These are phyloP conservation scores for Gymnothorax reevesii DNA, from an alignment of 2,797 vertebrate genomes.

Conservation along the genomic window DNA sequence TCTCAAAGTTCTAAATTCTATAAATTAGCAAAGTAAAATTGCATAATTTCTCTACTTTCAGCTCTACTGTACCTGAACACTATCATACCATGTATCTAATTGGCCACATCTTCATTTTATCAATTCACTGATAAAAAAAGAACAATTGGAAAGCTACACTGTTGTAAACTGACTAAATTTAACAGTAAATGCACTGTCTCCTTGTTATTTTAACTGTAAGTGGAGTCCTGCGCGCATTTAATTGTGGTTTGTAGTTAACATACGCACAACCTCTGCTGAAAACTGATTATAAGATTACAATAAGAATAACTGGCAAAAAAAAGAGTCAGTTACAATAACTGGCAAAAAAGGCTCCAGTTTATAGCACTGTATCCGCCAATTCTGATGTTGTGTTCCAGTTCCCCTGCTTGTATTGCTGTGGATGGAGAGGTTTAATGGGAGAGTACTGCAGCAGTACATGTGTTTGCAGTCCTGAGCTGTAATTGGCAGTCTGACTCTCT, in stretches of 20 bases:
- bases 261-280: too few relatives aligned
- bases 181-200: too few relatives aligned
- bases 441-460: neutral
- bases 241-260: too few relatives aligned
- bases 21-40: neutral
- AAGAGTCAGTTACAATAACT: too few relatives aligned
- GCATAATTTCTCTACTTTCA: neutral
- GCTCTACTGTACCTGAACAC: neutral
- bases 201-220: too few relatives aligned
- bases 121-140: neutral
- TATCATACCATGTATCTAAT: neutral
- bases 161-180: too few relatives aligned
- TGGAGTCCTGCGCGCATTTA: too few relatives aligned
- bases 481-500: conserved; percentile 17
- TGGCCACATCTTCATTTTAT: neutral
- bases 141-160: neutral
- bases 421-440: conserved; percentile 10
- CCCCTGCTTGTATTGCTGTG: conserved; percentile 13
- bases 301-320: too few relatives aligned
- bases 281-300: too few relatives aligned
- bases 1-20: neutral
- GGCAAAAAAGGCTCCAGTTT: too few relatives aligned
- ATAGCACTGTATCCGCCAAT: too few relatives aligned
- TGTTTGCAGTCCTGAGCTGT: conserved; percentile 7
- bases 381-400: neutral